These are phyloP conservation scores for Gymnogyps californianus DNA, from an alignment of 2,113 vertebrate species.

Conservation along the genomic window DNA sequence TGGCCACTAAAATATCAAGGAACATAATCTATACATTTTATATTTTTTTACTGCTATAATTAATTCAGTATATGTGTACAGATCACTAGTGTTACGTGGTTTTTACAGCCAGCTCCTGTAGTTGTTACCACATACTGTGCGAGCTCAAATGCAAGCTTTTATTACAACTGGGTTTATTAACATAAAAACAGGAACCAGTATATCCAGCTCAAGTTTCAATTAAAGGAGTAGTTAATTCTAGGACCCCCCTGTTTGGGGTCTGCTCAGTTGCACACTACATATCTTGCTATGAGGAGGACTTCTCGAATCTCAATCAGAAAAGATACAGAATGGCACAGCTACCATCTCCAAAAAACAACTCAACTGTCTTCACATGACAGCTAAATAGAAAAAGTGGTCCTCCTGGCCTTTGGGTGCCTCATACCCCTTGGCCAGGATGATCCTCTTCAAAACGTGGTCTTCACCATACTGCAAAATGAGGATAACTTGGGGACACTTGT, in stretches of 20 bases:
- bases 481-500: neutral
- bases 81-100: neutral
- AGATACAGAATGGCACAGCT: neutral
- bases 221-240: neutral
- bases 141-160: neutral
- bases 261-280: fast-evolving
- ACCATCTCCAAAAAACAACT: neutral
- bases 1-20: neutral
- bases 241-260: neutral
- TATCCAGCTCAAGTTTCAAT: neutral
- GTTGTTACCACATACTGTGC: neutral
- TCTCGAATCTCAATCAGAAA: neutral
- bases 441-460: neutral
- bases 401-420: neutral
- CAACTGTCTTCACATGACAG: neutral
- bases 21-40: neutral
- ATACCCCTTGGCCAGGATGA: neutral
- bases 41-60: neutral
- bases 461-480: neutral
- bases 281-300: neutral
- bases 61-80: neutral
- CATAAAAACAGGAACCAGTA: neutral
- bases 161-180: neutral
- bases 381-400: neutral
- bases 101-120: neutral